Percentiles rank a stretch among this genome's conserved stretches.
These are phyloP conservation scores for Machimus atricapillus DNA, from an alignment of 2,888 invertebrate species.

Conservation along the genomic window DNA sequence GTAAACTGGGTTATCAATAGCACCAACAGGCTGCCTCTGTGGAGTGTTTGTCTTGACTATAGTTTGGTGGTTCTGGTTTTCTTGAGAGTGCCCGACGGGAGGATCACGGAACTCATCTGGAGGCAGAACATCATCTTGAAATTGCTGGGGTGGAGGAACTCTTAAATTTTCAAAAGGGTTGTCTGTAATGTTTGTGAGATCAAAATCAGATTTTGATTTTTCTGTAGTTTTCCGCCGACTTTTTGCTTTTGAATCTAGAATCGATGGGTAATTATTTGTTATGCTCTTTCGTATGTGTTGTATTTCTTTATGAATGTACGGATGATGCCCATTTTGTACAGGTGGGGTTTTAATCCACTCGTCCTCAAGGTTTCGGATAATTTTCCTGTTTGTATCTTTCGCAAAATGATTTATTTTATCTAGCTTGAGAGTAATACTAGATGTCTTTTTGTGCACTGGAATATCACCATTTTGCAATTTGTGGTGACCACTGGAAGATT, in stretches of 20 bases:
- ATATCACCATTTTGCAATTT: slow-evolving; percentile 48
- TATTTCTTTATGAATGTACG: slow-evolving; percentile 66
- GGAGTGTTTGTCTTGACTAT: not conserved
- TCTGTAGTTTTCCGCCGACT: slow-evolving; percentile 50
- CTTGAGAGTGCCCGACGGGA: slow-evolving; percentile 55
- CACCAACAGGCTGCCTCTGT: slow-evolving; percentile 52
- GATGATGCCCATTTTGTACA: slow-evolving; percentile 59
- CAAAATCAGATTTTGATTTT: slow-evolving; percentile 69
- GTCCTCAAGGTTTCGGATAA: slow-evolving; percentile 50
- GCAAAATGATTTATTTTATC: slow-evolving; percentile 50
- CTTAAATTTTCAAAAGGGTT: slow-evolving; percentile 75
- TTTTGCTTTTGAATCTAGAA: slow-evolving; percentile 65
- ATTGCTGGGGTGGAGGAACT: slow-evolving; percentile 83
- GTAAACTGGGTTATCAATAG: slow-evolving; percentile 78
- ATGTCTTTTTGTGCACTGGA: slow-evolving; percentile 56
- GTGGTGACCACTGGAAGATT: not conserved
- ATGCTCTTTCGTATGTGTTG: slow-evolving; percentile 52
- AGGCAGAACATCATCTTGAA: slow-evolving; percentile 80
- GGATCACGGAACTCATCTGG: slow-evolving; percentile 75
- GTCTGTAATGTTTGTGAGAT: slow-evolving; percentile 67
- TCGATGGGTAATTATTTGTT: slow-evolving; percentile 52
- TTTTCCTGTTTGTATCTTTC: slow-evolving; percentile 51
- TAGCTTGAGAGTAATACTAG: slow-evolving; percentile 56
- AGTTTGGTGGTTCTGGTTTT: slow-evolving; percentile 42
- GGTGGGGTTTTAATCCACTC: slow-evolving; percentile 50